These are phyloP conservation scores for Phortica variegata DNA, from an alignment of 1,140 invertebrate species.

Conservation along the genomic window DNA sequence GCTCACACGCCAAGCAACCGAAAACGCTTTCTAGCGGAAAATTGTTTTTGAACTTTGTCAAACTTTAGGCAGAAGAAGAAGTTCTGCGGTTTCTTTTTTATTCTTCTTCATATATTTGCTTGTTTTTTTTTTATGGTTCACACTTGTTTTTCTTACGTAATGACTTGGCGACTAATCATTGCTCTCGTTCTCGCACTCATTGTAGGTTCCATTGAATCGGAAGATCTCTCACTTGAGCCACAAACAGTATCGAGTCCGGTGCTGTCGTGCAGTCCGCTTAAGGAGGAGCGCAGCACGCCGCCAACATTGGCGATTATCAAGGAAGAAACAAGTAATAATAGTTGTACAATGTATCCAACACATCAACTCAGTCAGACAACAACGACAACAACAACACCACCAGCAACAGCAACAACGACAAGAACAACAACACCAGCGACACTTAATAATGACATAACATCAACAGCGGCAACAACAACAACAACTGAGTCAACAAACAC, in stretches of 20 bases:
- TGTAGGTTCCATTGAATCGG: conserved; percentile 75
- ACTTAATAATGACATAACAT: conserved; percentile 36
- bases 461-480: conserved; percentile 24
- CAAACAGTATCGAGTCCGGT: conserved; percentile 57
- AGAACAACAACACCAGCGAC: conserved; percentile 21
- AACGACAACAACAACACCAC: conserved; percentile 33
- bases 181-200: conserved; percentile 33
- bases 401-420: conserved; percentile 31
- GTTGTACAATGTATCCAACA: conserved; percentile 67
- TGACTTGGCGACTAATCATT: too few relatives aligned
- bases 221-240: conserved; percentile 72
- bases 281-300: conserved; percentile 60
- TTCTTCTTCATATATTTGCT: too few relatives aligned
- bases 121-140: too few relatives aligned
- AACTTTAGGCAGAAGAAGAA: too few relatives aligned
- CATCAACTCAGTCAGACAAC: conserved; percentile 51
- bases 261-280: conserved; percentile 62
- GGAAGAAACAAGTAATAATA: conserved; percentile 71
- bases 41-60: too few relatives aligned
- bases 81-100: too few relatives aligned
- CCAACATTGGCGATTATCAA: conserved; percentile 66
- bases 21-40: too few relatives aligned
- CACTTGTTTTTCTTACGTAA: too few relatives aligned
- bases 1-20: too few relatives aligned
- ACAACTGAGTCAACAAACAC: conserved; percentile 51